Percentiles rank a stretch among this genome's conserved stretches.
Conservation (phyloP, 2,113 vertebrate genomes). For the Motacilla alba region DNA sequence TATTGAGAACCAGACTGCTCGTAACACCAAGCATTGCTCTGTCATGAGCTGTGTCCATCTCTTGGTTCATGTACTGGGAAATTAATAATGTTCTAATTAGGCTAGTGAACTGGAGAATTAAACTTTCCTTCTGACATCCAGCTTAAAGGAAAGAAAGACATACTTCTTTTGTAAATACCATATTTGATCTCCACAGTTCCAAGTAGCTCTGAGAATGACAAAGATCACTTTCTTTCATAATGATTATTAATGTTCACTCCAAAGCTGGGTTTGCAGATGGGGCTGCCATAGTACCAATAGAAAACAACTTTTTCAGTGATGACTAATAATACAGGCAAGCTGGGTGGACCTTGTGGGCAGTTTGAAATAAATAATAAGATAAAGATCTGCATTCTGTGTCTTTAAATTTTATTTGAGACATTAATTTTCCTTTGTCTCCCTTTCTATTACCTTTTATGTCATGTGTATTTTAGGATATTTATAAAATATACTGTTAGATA, state of each 20-base stretch:
- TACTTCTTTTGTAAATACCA: not conserved
- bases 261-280: not conserved
- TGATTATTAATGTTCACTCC: not conserved
- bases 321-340: not conserved
- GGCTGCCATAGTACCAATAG: not conserved
- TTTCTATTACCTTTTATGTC: not conserved
- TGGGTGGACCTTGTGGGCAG: not conserved
- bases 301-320: not conserved
- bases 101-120: not conserved
- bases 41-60: not conserved
- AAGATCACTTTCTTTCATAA: not conserved
- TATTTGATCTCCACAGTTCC: not conserved
- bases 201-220: not conserved
- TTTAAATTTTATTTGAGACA: not conserved
- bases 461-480: not conserved
- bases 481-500: not conserved
- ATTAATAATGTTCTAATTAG: not conserved
- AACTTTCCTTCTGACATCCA: not conserved
- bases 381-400: not conserved
- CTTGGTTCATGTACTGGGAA: not conserved
- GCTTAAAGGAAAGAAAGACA: not conserved
- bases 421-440: not conserved
- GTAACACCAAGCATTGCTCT: not conserved
- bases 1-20: not conserved
- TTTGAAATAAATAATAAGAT: not conserved